A percentile compares a stretch with the other conserved stretches of the same genome.
Conservation (phyloP, 2,797 vertebrate species). For the Sebastes minor region DNA sequence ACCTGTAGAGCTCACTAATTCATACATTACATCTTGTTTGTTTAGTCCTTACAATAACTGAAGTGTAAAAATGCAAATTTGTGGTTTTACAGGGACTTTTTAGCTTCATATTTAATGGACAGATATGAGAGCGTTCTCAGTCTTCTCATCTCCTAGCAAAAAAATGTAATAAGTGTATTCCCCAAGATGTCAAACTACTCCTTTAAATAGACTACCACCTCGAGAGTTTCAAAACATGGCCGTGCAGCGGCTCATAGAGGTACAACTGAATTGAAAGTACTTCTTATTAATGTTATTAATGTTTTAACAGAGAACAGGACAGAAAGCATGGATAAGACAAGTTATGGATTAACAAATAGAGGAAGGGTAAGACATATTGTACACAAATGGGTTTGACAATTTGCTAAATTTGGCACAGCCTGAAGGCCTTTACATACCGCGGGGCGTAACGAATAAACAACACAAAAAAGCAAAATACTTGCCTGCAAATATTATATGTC, state of each 20-base stretch:
- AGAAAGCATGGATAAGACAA: background rate
- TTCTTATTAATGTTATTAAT: background rate
- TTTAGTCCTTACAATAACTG: background rate
- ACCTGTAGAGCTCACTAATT: background rate
- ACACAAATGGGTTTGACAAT: background rate
- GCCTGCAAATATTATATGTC: no score
- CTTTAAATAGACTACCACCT: background rate
- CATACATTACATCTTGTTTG: background rate
- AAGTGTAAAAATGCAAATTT: background rate
- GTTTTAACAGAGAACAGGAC: background rate
- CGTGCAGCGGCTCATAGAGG: slow-evolving; percentile 1
- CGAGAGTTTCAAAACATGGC: background rate
- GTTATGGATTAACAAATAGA: background rate
- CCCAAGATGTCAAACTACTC: background rate
- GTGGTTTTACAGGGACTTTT: background rate
- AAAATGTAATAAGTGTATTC: background rate
- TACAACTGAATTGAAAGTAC: background rate
- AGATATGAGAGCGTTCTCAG: background rate
- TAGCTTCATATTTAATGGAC: background rate
- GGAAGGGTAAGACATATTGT: background rate
- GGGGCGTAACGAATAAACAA: background rate
- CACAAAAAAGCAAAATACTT: no score
- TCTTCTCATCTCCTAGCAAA: background rate
- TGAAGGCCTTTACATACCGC: background rate
- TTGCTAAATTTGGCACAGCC: background rate